phyloP scores from a whole-genome alignment of 2,797 vertebrate species.

The Paedocypris micromegethes region DNA sequence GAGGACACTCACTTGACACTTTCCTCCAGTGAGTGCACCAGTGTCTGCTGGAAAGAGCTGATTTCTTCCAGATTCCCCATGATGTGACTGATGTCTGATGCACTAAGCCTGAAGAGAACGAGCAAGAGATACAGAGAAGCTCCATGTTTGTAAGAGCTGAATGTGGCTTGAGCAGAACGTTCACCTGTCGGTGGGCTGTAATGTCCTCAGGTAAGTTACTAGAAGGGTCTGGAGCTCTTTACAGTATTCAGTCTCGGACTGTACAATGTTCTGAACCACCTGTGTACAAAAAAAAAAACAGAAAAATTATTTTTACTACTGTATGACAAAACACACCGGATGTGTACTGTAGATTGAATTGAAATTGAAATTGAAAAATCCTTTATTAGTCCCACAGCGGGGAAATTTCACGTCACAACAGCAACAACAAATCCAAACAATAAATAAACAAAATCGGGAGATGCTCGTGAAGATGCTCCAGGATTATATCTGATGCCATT shows the following conservation, averaged over 20 bases:
- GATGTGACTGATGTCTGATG: slow-evolving; percentile 79
- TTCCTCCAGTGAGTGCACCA: slow-evolving; percentile 95
- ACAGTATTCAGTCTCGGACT: slow-evolving; percentile 94
- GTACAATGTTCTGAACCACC: slow-evolving; percentile 98
- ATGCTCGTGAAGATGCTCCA: too few species aligned
- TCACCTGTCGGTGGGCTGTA: slow-evolving; percentile 91
- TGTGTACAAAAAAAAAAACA: slow-evolving; percentile 46
- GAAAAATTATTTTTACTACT: not conserved
- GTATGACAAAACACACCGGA: not conserved
- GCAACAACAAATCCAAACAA: too few species aligned
- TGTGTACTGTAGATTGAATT: not conserved
- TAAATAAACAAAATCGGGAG: too few species aligned
- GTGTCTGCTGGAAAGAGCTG: slow-evolving; percentile 93
- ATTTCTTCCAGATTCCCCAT: slow-evolving; percentile 97
- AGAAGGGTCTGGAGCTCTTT: slow-evolving; percentile 94
- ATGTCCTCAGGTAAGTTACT: slow-evolving; percentile 84
- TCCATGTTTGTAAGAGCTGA: not conserved
- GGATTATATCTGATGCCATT: slow-evolving; percentile 17
- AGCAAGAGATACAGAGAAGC: not conserved
- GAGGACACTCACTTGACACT: slow-evolving; percentile 85
- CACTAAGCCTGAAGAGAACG: slow-evolving; percentile 70
- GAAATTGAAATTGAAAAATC: too few species aligned
- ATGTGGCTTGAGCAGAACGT: not conserved
- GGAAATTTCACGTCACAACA: too few species aligned
- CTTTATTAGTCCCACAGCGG: too few species aligned